Percentiles rank a stretch among this genome's conserved stretches.
phyloP scores from a whole-genome alignment of 2,113 vertebrate species.

The Brachyhypopomus gauderio region DNA sequence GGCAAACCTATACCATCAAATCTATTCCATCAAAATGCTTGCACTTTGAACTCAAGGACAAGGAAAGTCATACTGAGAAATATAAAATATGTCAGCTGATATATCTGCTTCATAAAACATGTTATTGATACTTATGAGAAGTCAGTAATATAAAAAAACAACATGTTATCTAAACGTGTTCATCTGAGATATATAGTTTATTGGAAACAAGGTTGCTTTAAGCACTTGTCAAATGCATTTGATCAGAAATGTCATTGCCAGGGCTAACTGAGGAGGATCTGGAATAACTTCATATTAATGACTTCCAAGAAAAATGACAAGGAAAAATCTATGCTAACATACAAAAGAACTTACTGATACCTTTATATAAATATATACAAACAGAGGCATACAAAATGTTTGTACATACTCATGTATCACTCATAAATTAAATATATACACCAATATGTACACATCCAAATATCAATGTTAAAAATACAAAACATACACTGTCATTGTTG shows the following conservation, averaged over 20 bases:
- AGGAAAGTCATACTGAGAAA: too few species aligned
- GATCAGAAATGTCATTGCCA: background rate
- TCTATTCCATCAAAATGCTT: too few species aligned
- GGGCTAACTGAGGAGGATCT: background rate
- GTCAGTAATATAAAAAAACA: background rate
- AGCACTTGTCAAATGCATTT: background rate
- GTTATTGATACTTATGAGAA: background rate
- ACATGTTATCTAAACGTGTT: background rate
- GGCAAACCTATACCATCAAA: too few species aligned
- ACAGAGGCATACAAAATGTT: slow-evolving; percentile 33
- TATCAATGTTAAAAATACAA: slow-evolving; percentile 39
- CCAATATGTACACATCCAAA: slow-evolving; percentile 19
- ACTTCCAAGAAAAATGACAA: slow-evolving; percentile 14
- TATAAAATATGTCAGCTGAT: too few species aligned
- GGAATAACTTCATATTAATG: slow-evolving; percentile 22
- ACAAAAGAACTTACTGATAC: slow-evolving; percentile 11
- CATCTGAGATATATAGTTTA: slow-evolving; percentile 26
- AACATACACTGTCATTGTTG: slow-evolving; percentile 4
- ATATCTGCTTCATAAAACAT: background rate
- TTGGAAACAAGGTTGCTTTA: slow-evolving; percentile 22
- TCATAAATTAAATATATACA: slow-evolving; percentile 46
- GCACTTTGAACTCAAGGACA: too few species aligned
- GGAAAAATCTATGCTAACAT: background rate
- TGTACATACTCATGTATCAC: slow-evolving; percentile 15
- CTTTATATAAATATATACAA: slow-evolving; percentile 39